Conservation (phyloP, 2,113 vertebrate species). For the Hemiprocne comata region DNA sequence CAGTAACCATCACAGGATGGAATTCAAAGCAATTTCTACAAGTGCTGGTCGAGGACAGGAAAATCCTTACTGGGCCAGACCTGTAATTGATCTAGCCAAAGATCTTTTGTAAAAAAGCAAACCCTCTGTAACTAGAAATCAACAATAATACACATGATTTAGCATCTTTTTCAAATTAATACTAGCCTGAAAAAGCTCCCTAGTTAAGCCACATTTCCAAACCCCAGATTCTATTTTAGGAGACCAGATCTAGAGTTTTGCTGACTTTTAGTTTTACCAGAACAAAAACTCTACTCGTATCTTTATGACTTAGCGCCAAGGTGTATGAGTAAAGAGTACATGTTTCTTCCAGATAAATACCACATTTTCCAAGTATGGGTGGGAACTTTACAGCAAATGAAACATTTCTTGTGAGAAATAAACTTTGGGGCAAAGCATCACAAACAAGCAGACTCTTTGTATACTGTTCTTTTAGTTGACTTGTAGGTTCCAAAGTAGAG, state of each 20-base stretch:
- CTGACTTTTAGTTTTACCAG: background rate
- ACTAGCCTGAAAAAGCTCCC: background rate
- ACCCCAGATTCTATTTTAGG: background rate
- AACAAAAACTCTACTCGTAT: background rate
- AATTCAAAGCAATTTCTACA: background rate
- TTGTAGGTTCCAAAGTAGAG: slow-evolving; percentile 28
- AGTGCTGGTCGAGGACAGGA: background rate
- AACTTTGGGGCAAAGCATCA: slow-evolving; percentile 40
- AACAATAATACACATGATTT: background rate
- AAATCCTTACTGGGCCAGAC: background rate
- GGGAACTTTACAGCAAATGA: background rate
- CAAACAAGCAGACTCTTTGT: slow-evolving; percentile 50
- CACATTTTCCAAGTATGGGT: background rate
- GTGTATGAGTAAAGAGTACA: background rate
- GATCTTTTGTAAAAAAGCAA: background rate
- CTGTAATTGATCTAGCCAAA: background rate
- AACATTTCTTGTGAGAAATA: background rate
- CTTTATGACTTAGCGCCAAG: background rate
- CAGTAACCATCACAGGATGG: background rate
- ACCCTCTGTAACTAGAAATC: background rate
- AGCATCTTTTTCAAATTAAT: background rate
- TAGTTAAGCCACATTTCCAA: background rate
- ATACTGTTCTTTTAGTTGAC: slow-evolving; percentile 60
- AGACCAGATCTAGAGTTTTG: background rate
- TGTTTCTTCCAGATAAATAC: background rate